Evolutionary conservation across 2,888 invertebrate species (phyloP).

Genomic region (Phymatocera aterrima): DNA sequence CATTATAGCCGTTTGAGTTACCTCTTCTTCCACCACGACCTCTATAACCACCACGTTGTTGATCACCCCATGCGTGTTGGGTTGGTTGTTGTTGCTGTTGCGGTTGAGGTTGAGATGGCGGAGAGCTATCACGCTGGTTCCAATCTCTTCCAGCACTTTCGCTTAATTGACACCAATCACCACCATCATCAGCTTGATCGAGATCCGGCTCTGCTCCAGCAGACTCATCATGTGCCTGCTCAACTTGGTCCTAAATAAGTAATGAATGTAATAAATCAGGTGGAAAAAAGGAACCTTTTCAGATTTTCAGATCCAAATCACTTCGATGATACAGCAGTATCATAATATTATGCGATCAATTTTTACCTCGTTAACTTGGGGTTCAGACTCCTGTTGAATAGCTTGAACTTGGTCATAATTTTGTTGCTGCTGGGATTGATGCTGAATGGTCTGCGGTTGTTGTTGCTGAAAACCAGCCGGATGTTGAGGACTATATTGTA

Average conservation of each 20-base stretch:
- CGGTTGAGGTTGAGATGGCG: constrained; percentile 63
- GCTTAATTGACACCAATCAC: constrained; percentile 68
- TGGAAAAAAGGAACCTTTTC: no score
- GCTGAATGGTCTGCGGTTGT: constrained; percentile 50
- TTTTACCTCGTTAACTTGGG: not conserved
- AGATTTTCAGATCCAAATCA: no score
- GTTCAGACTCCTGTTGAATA: constrained; percentile 28
- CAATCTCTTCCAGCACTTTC: constrained; percentile 65
- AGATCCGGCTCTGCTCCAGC: constrained; percentile 58
- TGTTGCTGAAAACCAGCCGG: constrained; percentile 66
- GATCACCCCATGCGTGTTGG: constrained; percentile 69
- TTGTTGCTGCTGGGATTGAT: constrained; percentile 50
- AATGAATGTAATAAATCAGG: no score
- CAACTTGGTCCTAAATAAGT: constrained; percentile 62
- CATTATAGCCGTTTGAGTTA: constrained; percentile 76
- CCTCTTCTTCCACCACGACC: constrained; percentile 76
- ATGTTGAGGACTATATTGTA: constrained; percentile 70
- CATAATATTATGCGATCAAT: no score
- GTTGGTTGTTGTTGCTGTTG: constrained; percentile 62
- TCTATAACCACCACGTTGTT: constrained; percentile 69
- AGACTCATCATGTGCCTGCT: constrained; percentile 62
- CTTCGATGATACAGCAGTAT: no score
- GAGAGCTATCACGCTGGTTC: constrained; percentile 72
- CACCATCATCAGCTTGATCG: constrained; percentile 61
- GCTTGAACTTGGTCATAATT: constrained; percentile 37